Base-by-base conservation (phyloP, 2,113 vertebrate genomes). In the Mohoua ochrocephala region DNA sequence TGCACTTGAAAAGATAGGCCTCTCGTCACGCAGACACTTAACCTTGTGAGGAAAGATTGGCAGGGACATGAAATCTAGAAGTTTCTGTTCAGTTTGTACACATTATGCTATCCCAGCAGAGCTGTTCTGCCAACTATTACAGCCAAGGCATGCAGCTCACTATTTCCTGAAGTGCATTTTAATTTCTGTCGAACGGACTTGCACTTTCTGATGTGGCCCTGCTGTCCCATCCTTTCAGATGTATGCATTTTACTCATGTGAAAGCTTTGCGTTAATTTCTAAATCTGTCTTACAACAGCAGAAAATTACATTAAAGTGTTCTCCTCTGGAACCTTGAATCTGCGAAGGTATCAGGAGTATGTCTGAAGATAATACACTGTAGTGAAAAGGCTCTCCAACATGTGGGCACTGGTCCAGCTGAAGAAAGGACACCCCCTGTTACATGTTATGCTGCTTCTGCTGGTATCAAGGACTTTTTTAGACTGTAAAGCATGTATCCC, bases 341-440 rank as follows among this genome's bases (percentile, higher is more conserved):
- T 56, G 91, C 76, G 76, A 94, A 95, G 10, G 47, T 6, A 79
- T 94, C 74, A 89, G 39, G 31, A 84, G 31, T 91, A 87, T 49
- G 63, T 53, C 84, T 63, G 94, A 96, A 96, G 81, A 93, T 80
- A 91, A 89, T 57, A 44, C 6, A 70, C 95, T 96, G 87, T 49
- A 91, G 65, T 91, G 60, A 84, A 87, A 96, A 91, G 79, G 35
- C 74, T 93, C 89, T 93, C 45, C 50, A 87, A 59, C 3, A 11
- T 1, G 9, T 89, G 56, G 91, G 91, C 82, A 84, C 22, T 59
- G 87, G 85, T 96, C 81, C 96, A 97, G 78, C 31, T 93, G 82
- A 92, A 93, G 68, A 76, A 83, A 78, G 52, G 63, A 39, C 49
- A 88, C 2, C 28, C 41, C 56, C 53, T 6, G 24, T 35, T 73